Evolutionary conservation across 23 tunicate genomes (phyloP).

Genomic region (Halocynthia aurantium): DNA sequence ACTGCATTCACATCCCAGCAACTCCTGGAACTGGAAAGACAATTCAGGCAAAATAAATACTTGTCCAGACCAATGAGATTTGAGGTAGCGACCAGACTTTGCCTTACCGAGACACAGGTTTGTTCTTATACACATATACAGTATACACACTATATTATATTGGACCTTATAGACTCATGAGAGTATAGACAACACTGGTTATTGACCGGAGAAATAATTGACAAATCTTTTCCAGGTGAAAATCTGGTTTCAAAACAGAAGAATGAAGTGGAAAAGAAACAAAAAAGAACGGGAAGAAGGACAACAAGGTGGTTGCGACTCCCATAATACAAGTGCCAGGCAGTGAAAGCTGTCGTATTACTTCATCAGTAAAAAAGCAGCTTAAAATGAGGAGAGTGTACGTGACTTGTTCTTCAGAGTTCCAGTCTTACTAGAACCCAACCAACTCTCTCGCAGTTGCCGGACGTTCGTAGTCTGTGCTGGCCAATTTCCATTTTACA

Average conservation of each 20-base stretch:
- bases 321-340: too few relatives aligned
- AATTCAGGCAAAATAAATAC: slow-evolving; percentile 84
- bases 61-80: slow-evolving; percentile 86
- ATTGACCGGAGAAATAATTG: not conserved
- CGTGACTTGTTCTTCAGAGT: too few relatives aligned
- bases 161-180: too few relatives aligned
- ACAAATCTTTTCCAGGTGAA: slow-evolving; percentile 51
- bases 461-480: too few relatives aligned
- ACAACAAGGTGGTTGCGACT: not conserved
- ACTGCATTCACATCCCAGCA: slow-evolving; percentile 98
- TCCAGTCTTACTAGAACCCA: too few relatives aligned
- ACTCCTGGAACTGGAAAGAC: slow-evolving; percentile 86
- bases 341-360: too few relatives aligned
- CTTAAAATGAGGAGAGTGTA: too few relatives aligned
- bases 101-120: slow-evolving; percentile 94
- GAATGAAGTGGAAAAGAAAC: slow-evolving; percentile 97
- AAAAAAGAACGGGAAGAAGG: slow-evolving; percentile 34
- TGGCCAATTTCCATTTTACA: too few relatives aligned
- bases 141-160: not conserved
- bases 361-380: too few relatives aligned
- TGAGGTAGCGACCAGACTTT: slow-evolving; percentile 78
- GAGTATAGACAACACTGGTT: not conserved
- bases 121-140: not conserved
- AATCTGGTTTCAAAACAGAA: slow-evolving; percentile 98
- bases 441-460: too few relatives aligned